These are phyloP conservation scores for Sorex maritimensis DNA, from an alignment of 2,797 vertebrate species.

Conservation along the genomic window DNA sequence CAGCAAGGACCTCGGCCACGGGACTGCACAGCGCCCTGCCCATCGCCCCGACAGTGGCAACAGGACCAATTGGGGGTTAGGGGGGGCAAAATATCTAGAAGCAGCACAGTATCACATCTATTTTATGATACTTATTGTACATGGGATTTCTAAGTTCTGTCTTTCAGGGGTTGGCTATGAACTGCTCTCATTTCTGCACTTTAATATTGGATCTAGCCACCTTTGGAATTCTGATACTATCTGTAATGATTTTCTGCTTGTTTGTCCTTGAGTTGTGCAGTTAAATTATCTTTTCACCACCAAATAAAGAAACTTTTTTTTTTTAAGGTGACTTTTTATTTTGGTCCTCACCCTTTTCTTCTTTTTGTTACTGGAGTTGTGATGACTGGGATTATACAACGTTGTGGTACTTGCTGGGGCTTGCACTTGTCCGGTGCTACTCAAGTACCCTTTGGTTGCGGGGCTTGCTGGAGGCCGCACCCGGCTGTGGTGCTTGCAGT, in stretches of 20 bases:
- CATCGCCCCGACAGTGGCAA: no score
- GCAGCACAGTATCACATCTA: neutral
- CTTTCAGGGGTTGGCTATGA: slow-evolving; percentile 51
- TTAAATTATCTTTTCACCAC: slow-evolving; percentile 50
- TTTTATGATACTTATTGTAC: slow-evolving; percentile 25
- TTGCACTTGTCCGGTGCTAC: no score
- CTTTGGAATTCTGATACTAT: slow-evolving; percentile 54
- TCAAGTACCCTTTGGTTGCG: no score
- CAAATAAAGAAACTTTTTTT: slow-evolving; percentile 43
- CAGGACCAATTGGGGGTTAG: no score
- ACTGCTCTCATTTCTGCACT: slow-evolving; percentile 19
- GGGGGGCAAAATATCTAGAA: no score
- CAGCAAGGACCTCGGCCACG: no score
- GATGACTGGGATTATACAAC: no score
- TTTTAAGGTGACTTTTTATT: neutral
- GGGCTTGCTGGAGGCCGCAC: no score
- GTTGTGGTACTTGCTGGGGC: no score
- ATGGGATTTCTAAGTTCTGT: slow-evolving; percentile 25
- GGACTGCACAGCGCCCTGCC: no score
- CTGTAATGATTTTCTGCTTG: slow-evolving; percentile 31
- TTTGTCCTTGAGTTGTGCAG: slow-evolving; percentile 28
- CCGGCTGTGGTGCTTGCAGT: no score
- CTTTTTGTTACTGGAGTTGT: neutral
- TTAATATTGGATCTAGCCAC: slow-evolving; percentile 17
- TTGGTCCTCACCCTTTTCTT: neutral